These are phyloP conservation scores for Pelagia noctiluca DNA, from an alignment of 30 jellyfish, hydroid and myxozoan genomes.

Conservation along the genomic window DNA sequence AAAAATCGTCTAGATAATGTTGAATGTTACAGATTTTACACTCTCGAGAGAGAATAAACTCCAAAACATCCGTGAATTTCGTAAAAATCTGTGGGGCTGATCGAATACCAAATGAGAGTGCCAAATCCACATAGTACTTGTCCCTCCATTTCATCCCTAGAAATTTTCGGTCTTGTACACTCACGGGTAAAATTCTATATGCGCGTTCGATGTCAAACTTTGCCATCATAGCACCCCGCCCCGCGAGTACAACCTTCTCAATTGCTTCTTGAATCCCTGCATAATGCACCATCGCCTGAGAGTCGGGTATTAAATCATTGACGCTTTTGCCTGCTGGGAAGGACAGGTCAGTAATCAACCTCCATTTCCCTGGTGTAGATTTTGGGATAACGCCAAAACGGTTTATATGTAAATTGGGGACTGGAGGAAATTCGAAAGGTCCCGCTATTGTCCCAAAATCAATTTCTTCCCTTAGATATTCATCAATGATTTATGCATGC, in stretches of 20 bases:
- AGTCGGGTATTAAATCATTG: constrained; percentile 49
- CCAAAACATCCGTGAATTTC: no score
- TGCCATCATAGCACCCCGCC: constrained; percentile 52
- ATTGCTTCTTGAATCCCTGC: constrained; percentile 60
- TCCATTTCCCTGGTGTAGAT: no score
- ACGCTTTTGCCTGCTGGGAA: no score
- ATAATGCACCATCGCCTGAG: constrained; percentile 35
- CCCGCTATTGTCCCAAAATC: constrained; percentile 58
- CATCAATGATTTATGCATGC: no score
- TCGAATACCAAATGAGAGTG: constrained; percentile 67
- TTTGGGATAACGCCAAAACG: no score
- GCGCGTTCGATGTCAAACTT: no score
- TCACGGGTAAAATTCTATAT: constrained; percentile 31
- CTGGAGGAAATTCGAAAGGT: constrained; percentile 49
- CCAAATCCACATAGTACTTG: no score
- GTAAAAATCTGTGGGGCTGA: constrained; percentile 66
- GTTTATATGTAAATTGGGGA: no score
- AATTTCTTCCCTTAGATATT: constrained; percentile 30
- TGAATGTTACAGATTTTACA: no score
- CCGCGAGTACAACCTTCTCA: constrained; percentile 18
- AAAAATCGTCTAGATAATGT: constrained; percentile 61
- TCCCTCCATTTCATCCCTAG: no score
- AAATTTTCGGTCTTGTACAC: constrained; percentile 54
- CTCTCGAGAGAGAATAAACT: no score
- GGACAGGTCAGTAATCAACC: no score